Evolutionary conservation across 2,797 vertebrate genomes (phyloP).

Genomic region (Potorous gilbertii): DNA sequence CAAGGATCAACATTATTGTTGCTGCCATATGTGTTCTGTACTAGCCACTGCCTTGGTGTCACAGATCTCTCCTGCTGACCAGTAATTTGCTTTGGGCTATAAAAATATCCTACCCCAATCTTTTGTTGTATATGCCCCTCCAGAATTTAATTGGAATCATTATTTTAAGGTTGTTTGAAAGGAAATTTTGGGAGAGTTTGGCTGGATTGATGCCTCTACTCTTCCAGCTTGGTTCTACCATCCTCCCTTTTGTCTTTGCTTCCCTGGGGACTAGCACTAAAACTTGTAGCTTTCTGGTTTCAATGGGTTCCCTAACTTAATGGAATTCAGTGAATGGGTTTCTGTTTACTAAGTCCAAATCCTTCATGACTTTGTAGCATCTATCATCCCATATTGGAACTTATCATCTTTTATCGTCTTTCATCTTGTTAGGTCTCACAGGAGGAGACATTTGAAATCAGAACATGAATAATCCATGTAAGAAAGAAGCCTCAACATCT

Average conservation of each 20-base stretch:
- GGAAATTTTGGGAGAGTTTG: background rate
- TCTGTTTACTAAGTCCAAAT: background rate
- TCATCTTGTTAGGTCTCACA: background rate
- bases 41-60: background rate
- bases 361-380: background rate
- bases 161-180: background rate
- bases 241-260: background rate
- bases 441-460: background rate
- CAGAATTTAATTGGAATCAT: background rate
- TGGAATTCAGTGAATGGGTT: background rate
- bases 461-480: background rate
- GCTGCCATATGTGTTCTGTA: background rate
- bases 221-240: background rate
- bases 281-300: background rate
- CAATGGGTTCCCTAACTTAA: background rate
- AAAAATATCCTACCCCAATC: background rate
- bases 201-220: background rate
- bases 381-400: background rate
- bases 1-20: background rate
- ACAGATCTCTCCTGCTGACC: background rate
- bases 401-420: too few species aligned
- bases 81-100: background rate
- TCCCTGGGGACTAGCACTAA: background rate
- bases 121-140: background rate
- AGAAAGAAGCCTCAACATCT: background rate